Evolutionary conservation across 2,888 invertebrate genomes (phyloP), one percentile per base, ranked within the genome.

Genomic region (Synanthedon andrenaeformis): DNA sequence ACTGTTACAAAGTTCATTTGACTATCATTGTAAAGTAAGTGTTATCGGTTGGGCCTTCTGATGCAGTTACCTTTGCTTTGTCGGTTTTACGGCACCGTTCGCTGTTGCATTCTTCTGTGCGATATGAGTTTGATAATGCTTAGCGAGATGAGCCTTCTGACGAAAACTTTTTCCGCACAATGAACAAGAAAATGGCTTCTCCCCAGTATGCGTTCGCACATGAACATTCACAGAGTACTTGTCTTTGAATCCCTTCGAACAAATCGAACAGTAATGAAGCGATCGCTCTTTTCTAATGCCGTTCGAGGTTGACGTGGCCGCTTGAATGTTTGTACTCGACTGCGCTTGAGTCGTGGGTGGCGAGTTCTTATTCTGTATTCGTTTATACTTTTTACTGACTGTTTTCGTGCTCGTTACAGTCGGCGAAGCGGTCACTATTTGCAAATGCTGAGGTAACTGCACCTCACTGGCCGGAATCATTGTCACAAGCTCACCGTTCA

Each of bases 171-270:
- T 97, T 59, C 96, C 96, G 77, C 99, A 99, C 55, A 97, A 90
- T 14, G 94, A 93, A 78, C 99, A 99, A 42, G 95, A 91, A 80
- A 99, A 99, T 0, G 99, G 98, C 73, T 99, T 98, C 80, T 99
- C 98, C 0, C 98, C 98, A 0, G 98, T 98, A 76, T 99, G 99
- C 28, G 98, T 98, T 65, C 98, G 90, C 64, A 98, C 96, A 81
- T 99, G 99, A 51, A 98, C 98, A 77, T 98, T 98, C 54, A 99
- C 96, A 58, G 98, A 95, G 90, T 99, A 99, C 79, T 96, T 96
- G 80, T 96, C 96, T 80, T 96, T 96, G 82, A 96, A 96, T 4
- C 96, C 96, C 75, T 96, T 96, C 66, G 94, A 95, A 82, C 96
- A 98, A 79, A 98, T 94, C 76, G 95, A 92, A 89, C 99, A 92